Conservation (phyloP, 2,888 invertebrate genomes). For the Coenonympha glycerion region DNA sequence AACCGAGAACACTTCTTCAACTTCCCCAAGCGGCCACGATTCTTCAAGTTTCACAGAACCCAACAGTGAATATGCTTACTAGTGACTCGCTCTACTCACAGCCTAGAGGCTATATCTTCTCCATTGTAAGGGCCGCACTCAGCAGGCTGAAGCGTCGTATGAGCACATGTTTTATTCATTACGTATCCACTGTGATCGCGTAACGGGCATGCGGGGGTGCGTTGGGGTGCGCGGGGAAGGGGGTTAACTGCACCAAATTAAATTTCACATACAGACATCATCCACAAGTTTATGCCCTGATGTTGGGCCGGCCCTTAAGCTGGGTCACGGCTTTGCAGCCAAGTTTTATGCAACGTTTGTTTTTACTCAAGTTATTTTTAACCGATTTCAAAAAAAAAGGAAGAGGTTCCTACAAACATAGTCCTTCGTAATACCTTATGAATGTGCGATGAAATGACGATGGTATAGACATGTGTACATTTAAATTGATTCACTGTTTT, state of each 20-base stretch:
- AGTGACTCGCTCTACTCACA: neutral
- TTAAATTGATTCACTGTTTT: too few relatives aligned
- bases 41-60: too few relatives aligned
- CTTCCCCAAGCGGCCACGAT: too few relatives aligned
- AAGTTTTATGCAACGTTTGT: too few relatives aligned
- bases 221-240: slow-evolving; percentile 11
- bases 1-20: too few relatives aligned
- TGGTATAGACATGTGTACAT: too few relatives aligned
- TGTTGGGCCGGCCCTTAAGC: slow-evolving; percentile 21
- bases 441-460: too few relatives aligned
- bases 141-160: slow-evolving; percentile 55
- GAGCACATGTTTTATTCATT: slow-evolving; percentile 72
- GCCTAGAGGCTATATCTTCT: neutral
- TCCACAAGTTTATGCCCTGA: slow-evolving; percentile 32
- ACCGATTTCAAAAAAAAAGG: too few relatives aligned
- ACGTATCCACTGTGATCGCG: slow-evolving; percentile 54
- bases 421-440: too few relatives aligned
- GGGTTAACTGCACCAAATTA: slow-evolving; percentile 62
- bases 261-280: slow-evolving; percentile 67
- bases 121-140: slow-evolving; percentile 38
- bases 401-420: too few relatives aligned
- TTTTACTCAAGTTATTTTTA: too few relatives aligned
- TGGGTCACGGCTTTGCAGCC: neutral
- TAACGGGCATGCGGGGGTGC: slow-evolving; percentile 54
- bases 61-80: too few relatives aligned